Evolutionary conservation across 1,140 invertebrate genomes (phyloP), one percentile per base, ranked within the genome.

Genomic region (Sesamia nonagrioides): DNA sequence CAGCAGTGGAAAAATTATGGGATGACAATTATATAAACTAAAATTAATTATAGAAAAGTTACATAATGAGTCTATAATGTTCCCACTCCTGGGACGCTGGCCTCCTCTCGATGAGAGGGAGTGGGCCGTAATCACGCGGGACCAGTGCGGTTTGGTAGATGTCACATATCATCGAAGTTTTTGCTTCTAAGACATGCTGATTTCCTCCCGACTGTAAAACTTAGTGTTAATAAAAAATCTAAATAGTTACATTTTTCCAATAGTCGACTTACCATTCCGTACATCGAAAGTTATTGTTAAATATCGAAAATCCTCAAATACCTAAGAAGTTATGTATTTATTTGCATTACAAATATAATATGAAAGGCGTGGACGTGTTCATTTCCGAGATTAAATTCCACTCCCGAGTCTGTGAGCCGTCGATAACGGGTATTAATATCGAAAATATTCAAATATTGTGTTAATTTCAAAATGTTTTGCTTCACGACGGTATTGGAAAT

Each of bases 371-470:
- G 37, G 66, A 81, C 76, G 76, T 83, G 61, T 84, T 81, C 74
- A 81, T 84, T 74, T 17, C 54, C 74, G 77, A 81, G 72, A 77
- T 79, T 79, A 84, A 79, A 75, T 76, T 77, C 50, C 73, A 35
- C 73, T 27, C 60, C 4, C 42, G 60, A 58, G 81, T 40, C 81
- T 85, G 81, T 37, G 54, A 76, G 40, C 52, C 18, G 42, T 69
- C 52, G 83, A 85, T 85, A 85, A 82, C 83, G 74, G 74, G 42
- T 73, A 74, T 79, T 81, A 79, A 84, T 83, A 79, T 77, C 75
- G 82, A 76, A 81, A 81, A 79, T 84, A 58, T 61, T 72, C 60
- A 82, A 82, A 80, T 78, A 80, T 77, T 80, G 42, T 33, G 80
- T 82, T 80, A 78, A 84, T 82, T 75, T 80, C 35, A 61, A 48